phyloP scores from a whole-genome alignment of 1,140 invertebrate genomes.

The Aphelinus certus region DNA sequence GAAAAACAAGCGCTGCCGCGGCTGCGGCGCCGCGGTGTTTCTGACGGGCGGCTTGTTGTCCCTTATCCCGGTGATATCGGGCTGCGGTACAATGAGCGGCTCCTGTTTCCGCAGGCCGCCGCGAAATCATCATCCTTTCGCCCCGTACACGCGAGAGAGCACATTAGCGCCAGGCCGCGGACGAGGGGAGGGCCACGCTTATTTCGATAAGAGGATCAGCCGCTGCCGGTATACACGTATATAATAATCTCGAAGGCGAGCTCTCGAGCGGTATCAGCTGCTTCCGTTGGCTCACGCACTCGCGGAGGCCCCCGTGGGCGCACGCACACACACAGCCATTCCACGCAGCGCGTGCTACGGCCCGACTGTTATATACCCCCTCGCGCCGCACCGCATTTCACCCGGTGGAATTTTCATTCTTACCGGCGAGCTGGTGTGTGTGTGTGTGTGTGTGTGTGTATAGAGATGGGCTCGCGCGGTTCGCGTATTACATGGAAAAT shows the following conservation, averaged over 20 bases:
- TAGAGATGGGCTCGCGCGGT: neutral
- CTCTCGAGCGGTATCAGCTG: neutral
- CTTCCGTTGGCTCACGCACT: neutral
- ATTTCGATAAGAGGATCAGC: slow-evolving; percentile 36
- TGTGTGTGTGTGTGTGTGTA: too few relatives aligned
- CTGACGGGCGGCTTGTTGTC: neutral
- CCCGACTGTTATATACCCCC: neutral
- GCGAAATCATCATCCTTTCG: slow-evolving; percentile 1
- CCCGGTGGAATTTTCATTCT: slow-evolving; percentile 9
- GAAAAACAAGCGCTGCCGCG: too few relatives aligned
- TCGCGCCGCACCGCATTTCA: neutral
- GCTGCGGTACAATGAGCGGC: slow-evolving; percentile 13
- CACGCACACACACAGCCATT: neutral
- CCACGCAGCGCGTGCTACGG: neutral
- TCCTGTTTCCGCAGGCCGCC: slow-evolving; percentile 31
- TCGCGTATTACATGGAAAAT: slow-evolving; percentile 11
- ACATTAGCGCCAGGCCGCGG: neutral
- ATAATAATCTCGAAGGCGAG: too few relatives aligned
- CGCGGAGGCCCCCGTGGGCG: neutral
- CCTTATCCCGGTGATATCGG: slow-evolving; percentile 33
- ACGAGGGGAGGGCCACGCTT: neutral
- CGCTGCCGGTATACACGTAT: neutral
- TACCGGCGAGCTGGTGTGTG: neutral
- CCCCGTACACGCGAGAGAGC: neutral
- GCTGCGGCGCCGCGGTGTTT: neutral